Conservation (phyloP, 2,888 invertebrate species). For the Tiliacea citrago region DNA sequence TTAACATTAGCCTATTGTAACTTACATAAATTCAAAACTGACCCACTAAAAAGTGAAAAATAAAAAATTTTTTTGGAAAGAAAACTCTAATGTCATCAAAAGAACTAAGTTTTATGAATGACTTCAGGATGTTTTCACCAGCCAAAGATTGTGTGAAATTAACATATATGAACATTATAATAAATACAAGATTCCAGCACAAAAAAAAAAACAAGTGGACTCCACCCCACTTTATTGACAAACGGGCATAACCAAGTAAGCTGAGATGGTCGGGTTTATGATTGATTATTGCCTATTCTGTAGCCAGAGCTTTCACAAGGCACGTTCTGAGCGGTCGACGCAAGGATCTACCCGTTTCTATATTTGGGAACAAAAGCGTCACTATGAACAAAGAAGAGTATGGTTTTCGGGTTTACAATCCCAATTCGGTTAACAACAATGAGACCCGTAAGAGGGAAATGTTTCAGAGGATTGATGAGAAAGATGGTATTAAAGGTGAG, state of each 20-base stretch:
- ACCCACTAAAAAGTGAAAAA: too few relatives aligned
- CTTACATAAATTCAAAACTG: too few relatives aligned
- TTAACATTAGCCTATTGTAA: too few relatives aligned
- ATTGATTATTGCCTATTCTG: slow-evolving; percentile 87
- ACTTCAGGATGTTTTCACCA: too few relatives aligned
- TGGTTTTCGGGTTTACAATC: slow-evolving; percentile 76
- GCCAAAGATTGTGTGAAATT: too few relatives aligned
- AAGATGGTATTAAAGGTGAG: slow-evolving; percentile 68
- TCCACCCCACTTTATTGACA: slow-evolving; percentile 78
- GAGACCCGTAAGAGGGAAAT: slow-evolving; percentile 72
- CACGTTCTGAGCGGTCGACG: slow-evolving; percentile 64
- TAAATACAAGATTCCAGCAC: too few relatives aligned
- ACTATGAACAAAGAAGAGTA: slow-evolving; percentile 73
- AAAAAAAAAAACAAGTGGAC: slow-evolving; percentile 58
- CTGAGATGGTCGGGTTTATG: slow-evolving; percentile 82
- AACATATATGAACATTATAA: too few relatives aligned
- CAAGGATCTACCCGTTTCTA: slow-evolving; percentile 45
- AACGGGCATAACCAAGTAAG: slow-evolving; percentile 85
- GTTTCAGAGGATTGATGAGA: slow-evolving; percentile 71
- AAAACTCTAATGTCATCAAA: too few relatives aligned
- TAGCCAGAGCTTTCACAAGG: slow-evolving; percentile 78
- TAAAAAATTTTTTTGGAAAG: too few relatives aligned
- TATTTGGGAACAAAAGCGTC: slow-evolving; percentile 64
- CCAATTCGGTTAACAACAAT: slow-evolving; percentile 76
- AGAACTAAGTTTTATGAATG: too few relatives aligned